phyloP scores from a whole-genome alignment of 37 sponge, comb jelly and placozoan genomes.

The Chondrosia reniformis region DNA sequence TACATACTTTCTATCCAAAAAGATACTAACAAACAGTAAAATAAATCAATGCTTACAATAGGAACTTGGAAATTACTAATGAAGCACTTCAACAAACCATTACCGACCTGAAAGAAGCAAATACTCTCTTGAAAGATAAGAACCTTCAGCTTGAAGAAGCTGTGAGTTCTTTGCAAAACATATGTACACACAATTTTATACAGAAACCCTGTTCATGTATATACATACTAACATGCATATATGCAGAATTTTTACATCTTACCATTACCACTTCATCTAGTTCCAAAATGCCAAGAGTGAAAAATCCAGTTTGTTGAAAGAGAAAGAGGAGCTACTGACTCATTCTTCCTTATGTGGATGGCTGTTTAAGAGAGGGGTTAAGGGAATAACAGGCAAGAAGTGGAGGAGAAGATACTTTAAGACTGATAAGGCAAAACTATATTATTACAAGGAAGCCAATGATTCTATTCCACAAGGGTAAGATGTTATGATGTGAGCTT shows the following conservation, averaged over 20 bases:
- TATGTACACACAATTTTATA: too few species aligned
- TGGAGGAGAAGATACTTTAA: constrained; percentile 75
- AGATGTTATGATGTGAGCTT: background rate
- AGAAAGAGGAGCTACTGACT: constrained; percentile 7
- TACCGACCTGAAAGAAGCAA: background rate
- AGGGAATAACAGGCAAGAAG: constrained; percentile 63
- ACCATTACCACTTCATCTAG: background rate
- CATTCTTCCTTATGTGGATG: constrained; percentile 44
- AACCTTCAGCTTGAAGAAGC: too few species aligned
- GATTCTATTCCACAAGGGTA: constrained; percentile 68
- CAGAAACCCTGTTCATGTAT: too few species aligned
- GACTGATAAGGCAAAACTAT: constrained; percentile 58
- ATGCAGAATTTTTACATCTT: background rate
- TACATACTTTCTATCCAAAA: too few species aligned
- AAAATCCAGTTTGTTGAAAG: background rate
- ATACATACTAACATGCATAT: too few species aligned
- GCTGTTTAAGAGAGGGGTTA: constrained; percentile 65
- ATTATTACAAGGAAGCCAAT: constrained; percentile 61
- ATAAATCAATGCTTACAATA: too few species aligned
- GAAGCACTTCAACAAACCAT: background rate
- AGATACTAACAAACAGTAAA: too few species aligned
- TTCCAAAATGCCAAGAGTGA: background rate
- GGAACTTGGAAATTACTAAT: background rate
- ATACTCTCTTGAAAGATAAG: background rate
- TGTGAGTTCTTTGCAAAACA: too few species aligned